Conservation (phyloP, 2,797 vertebrate genomes). For the Cryptoprocta ferox region DNA sequence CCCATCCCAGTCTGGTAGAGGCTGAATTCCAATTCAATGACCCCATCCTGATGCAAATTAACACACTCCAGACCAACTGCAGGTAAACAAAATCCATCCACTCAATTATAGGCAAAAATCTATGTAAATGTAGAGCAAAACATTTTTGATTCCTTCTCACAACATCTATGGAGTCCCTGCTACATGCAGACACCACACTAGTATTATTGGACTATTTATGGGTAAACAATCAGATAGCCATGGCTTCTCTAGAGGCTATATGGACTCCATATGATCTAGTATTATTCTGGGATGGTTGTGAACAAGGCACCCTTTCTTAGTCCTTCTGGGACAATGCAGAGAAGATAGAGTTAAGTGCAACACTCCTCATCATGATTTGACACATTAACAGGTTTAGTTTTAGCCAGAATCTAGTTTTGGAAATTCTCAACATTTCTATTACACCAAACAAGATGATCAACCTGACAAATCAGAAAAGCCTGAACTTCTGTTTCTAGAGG, state of each 20-base stretch:
- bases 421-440: conserved; percentile 41
- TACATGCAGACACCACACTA: not conserved
- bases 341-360: not conserved
- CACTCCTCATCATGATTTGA: not conserved
- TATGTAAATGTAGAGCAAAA: not conserved
- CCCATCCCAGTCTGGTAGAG: not conserved
- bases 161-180: not conserved
- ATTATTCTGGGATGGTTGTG: not conserved
- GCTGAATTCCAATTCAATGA: not conserved
- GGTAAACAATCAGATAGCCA: not conserved
- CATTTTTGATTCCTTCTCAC: conserved; percentile 4
- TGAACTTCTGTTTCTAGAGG: not conserved
- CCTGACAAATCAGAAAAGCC: not conserved
- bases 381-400: not conserved
- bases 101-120: not conserved
- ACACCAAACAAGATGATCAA: not conserved
- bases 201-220: no score
- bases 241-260: not conserved
- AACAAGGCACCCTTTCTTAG: not conserved
- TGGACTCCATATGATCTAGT: not conserved
- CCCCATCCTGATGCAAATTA: not conserved
- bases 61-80: not conserved
- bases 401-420: not conserved
- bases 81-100: not conserved
- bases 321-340: conserved; percentile 2